A percentile compares a stretch with the other conserved stretches of the same genome.
Evolutionary conservation across 2,888 invertebrate genomes (phyloP).

Genomic region (Macrophya annulata): DNA sequence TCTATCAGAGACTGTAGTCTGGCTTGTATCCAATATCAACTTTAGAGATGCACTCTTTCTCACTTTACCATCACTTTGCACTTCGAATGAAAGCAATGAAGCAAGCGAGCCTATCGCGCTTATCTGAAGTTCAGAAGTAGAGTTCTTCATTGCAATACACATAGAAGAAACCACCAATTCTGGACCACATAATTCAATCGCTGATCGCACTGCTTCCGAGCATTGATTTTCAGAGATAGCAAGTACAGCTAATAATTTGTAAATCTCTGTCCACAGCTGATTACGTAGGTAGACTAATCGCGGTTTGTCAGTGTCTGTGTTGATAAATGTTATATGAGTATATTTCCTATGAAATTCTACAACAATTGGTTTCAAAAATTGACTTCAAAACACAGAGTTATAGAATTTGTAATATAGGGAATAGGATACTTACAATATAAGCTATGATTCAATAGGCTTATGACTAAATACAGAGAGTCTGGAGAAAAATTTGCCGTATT

Average conservation of each 20-base stretch:
- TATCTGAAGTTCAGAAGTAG: slow-evolving; percentile 70
- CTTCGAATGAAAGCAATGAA: slow-evolving; percentile 73
- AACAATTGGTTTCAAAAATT: slow-evolving; percentile 43
- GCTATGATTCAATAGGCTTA: slow-evolving; percentile 78
- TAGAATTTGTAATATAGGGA: neutral
- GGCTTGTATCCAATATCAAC: slow-evolving; percentile 66
- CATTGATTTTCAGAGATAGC: slow-evolving; percentile 74
- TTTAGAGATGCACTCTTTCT: slow-evolving; percentile 62
- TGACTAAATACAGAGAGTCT: slow-evolving; percentile 79
- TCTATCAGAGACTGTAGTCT: slow-evolving; percentile 53
- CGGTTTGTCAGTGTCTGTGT: slow-evolving; percentile 74
- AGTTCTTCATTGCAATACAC: slow-evolving; percentile 68
- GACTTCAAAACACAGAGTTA: neutral
- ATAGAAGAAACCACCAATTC: slow-evolving; percentile 69
- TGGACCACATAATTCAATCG: slow-evolving; percentile 68
- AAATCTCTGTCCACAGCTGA: slow-evolving; percentile 80
- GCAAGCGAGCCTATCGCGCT: slow-evolving; percentile 72
- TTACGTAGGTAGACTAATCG: slow-evolving; percentile 80
- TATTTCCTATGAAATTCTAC: slow-evolving; percentile 5
- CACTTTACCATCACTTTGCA: slow-evolving; percentile 67
- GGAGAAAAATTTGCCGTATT: slow-evolving; percentile 79
- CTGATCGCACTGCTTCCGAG: slow-evolving; percentile 71
- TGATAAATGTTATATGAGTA: neutral
- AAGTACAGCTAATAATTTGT: slow-evolving; percentile 78
- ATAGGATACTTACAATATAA: slow-evolving; percentile 78